These are phyloP conservation scores for Hecatera dysodea DNA, from an alignment of 2,888 invertebrate genomes.

Conservation along the genomic window DNA sequence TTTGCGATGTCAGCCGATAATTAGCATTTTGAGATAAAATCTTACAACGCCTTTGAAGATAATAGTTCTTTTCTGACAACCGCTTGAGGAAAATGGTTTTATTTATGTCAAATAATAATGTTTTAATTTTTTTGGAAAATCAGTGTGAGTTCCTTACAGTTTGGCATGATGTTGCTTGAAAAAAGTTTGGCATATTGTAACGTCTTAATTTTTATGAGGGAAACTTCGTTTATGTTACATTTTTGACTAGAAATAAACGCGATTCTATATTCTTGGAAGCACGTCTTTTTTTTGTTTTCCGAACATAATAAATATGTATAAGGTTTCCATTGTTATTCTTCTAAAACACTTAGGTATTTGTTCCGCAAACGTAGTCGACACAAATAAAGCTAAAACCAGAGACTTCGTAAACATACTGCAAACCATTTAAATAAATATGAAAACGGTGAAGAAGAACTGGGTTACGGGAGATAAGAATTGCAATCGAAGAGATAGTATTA, in stretches of 20 bases:
- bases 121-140: conserved; percentile 2
- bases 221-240: neutral
- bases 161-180: neutral
- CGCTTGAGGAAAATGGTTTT: conserved; percentile 36
- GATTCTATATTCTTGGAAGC: neutral
- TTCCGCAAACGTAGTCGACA: neutral
- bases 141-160: neutral
- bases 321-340: conserved; percentile 13
- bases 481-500: conserved; percentile 47
- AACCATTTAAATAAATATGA: conserved; percentile 32
- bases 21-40: conserved; percentile 59
- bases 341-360: conserved; percentile 16
- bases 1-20: conserved; percentile 50
- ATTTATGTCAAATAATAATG: conserved; percentile 37
- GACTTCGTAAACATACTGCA: neutral
- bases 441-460: conserved; percentile 30
- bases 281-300: neutral
- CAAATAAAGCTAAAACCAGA: conserved; percentile 5
- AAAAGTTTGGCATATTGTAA: neutral
- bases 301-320: neutral
- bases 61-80: conserved; percentile 42
- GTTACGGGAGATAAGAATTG: conserved; percentile 53
- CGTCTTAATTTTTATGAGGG: neutral
- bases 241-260: neutral
- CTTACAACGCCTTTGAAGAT: conserved; percentile 51